These are phyloP conservation scores for Entomyzon cyanotis DNA, from an alignment of 2,113 vertebrate species.

Conservation along the genomic window DNA sequence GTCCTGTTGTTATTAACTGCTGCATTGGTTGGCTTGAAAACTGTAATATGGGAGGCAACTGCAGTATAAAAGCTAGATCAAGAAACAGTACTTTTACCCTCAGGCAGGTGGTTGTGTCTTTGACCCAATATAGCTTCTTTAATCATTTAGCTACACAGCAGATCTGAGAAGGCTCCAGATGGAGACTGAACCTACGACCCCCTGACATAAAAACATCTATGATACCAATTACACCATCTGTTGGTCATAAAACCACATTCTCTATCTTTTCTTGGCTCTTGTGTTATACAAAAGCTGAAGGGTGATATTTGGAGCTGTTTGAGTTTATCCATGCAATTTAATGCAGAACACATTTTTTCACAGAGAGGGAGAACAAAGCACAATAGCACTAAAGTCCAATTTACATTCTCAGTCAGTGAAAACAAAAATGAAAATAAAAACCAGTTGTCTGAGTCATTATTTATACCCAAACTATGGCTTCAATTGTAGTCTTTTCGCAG, in stretches of 20 bases:
- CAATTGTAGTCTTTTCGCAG: slow-evolving; percentile 13
- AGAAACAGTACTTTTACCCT: slow-evolving; percentile 3
- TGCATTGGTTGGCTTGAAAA: neutral
- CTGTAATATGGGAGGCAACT: neutral
- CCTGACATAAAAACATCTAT: slow-evolving; percentile 74
- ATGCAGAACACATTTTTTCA: slow-evolving; percentile 80
- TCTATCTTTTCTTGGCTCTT: slow-evolving; percentile 75
- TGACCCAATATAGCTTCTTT: slow-evolving; percentile 58
- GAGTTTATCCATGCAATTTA: slow-evolving; percentile 72
- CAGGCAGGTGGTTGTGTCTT: slow-evolving; percentile 60
- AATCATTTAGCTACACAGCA: slow-evolving; percentile 60
- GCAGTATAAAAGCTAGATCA: neutral
- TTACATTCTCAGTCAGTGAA: slow-evolving; percentile 81
- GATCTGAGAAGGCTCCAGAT: slow-evolving; percentile 73
- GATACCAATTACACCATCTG: slow-evolving; percentile 80
- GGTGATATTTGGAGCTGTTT: slow-evolving; percentile 72
- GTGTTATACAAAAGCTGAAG: slow-evolving; percentile 70
- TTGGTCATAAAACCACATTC: slow-evolving; percentile 77
- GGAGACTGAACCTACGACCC: slow-evolving; percentile 76
- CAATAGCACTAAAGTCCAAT: slow-evolving; percentile 77
- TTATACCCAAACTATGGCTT: slow-evolving; percentile 53
- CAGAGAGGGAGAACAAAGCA: slow-evolving; percentile 78
- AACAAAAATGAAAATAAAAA: slow-evolving; percentile 82
- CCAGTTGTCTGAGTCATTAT: slow-evolving; percentile 72
- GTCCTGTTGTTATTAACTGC: neutral